Evolutionary conservation across 2,113 vertebrate species (phyloP).

Genomic region (Cisticola juncidis): DNA sequence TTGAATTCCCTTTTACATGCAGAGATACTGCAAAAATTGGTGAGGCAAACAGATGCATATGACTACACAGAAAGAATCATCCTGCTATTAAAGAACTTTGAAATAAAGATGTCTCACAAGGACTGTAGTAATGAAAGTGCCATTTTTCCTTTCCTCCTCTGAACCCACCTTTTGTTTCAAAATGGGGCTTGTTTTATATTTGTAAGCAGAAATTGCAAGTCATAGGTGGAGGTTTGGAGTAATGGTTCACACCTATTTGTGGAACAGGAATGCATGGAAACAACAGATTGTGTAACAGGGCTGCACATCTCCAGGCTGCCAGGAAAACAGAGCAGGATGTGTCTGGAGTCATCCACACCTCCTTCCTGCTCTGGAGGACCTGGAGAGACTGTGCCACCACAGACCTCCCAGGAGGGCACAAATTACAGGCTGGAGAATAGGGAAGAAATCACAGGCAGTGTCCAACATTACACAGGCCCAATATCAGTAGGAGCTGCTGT

Average conservation of each 20-base stretch:
- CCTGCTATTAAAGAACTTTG: background rate
- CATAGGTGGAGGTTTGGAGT: background rate
- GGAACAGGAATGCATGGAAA: rapidly evolving
- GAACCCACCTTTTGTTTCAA: background rate
- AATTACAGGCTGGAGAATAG: background rate
- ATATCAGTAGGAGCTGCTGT: background rate
- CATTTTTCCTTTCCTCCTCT: background rate
- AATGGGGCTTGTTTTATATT: background rate
- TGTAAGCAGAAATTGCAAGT: background rate
- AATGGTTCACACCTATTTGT: background rate
- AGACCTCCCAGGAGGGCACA: background rate
- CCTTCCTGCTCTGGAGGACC: background rate
- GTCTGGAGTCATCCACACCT: background rate
- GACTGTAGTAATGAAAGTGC: background rate
- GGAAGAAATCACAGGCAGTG: background rate
- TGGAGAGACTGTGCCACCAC: background rate
- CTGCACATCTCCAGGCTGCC: background rate
- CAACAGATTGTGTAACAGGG: background rate
- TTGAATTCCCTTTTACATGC: background rate
- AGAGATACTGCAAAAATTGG: background rate
- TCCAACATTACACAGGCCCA: background rate
- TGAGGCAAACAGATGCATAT: background rate
- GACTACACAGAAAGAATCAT: background rate
- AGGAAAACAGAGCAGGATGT: background rate
- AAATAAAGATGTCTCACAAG: background rate